Evolutionary conservation across 2,797 vertebrate genomes (phyloP).

Genomic region (Ctenochaetus hawaiiensis): DNA sequence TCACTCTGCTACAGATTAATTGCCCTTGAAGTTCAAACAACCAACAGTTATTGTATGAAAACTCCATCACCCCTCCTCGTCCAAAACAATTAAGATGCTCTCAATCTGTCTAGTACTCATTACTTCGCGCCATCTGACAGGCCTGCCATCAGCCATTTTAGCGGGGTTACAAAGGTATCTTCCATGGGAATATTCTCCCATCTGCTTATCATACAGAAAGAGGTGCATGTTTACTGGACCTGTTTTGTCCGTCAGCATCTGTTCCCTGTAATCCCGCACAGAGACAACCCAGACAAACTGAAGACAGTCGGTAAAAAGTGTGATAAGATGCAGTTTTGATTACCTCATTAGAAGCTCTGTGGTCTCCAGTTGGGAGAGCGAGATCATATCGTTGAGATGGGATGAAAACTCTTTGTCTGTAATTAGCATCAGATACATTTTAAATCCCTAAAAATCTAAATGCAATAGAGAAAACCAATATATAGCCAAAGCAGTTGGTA

Average conservation of each 20-base stretch:
- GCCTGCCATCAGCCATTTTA: slow-evolving; percentile 32
- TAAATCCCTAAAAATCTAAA: not conserved
- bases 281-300: not conserved
- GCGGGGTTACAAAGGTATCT: slow-evolving; percentile 36
- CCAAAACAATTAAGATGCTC: slow-evolving; percentile 57
- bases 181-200: slow-evolving; percentile 42
- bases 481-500: not conserved
- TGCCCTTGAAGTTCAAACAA: slow-evolving; percentile 74
- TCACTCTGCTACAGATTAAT: slow-evolving; percentile 68
- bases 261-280: slow-evolving; percentile 8
- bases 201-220: slow-evolving; percentile 46
- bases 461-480: not conserved
- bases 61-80: not conserved
- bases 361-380: not conserved
- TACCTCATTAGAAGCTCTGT: slow-evolving; percentile 2
- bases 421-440: not conserved
- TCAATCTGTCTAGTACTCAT: slow-evolving; percentile 37
- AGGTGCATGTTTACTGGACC: slow-evolving; percentile 18
- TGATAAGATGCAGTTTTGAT: slow-evolving; percentile 34
- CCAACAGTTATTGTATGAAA: slow-evolving; percentile 45
- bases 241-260: slow-evolving; percentile 36
- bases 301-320: slow-evolving; percentile 10
- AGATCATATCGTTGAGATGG: slow-evolving; percentile 1
- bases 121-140: slow-evolving; percentile 52
- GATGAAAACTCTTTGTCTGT: not conserved